Evolutionary conservation across 2,797 vertebrate genomes (phyloP).

Genomic region (Sternarchorhynchus goeldii): DNA sequence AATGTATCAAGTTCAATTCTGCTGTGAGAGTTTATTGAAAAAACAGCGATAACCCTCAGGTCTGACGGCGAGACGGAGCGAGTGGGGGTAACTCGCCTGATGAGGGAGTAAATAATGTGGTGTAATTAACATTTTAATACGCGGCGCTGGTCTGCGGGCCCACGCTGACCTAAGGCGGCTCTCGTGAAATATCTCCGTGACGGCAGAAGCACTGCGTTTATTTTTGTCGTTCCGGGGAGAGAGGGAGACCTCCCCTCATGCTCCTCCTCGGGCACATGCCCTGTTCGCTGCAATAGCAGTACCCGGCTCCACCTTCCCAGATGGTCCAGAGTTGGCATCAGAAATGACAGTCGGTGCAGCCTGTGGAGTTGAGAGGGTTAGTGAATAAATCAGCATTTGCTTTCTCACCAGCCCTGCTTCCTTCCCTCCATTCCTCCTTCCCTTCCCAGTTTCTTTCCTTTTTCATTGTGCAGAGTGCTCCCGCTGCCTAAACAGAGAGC

Average conservation of each 20-base stretch:
- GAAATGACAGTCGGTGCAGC: background rate
- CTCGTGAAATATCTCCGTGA: constrained; percentile 10
- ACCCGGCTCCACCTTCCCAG: constrained; percentile 4
- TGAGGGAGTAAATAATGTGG: constrained; percentile 36
- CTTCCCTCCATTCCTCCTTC: constrained; percentile 6
- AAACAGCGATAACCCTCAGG: constrained; percentile 34
- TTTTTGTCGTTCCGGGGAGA: constrained; percentile 11
- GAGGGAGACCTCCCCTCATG: background rate
- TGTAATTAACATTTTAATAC: constrained; percentile 50
- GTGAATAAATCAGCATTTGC: constrained; percentile 48
- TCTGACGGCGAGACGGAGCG: constrained; percentile 14
- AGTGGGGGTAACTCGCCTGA: constrained; percentile 20
- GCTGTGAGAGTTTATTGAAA: constrained; percentile 19
- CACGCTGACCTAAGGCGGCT: constrained; percentile 25
- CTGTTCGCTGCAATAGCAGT: constrained; percentile 26
- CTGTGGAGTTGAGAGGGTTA: constrained; percentile 24
- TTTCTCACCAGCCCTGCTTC: constrained; percentile 16
- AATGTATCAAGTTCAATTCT: constrained; percentile 40
- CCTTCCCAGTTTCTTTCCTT: background rate
- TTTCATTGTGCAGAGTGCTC: too few species aligned
- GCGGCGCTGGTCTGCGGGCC: constrained; percentile 15
- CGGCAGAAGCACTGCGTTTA: too few species aligned
- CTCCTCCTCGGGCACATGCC: constrained; percentile 15
- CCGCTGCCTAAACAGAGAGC: too few species aligned
- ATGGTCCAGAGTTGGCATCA: constrained; percentile 19